phyloP scores from a whole-genome alignment of 2,888 invertebrate species.

The Folsomia candida region DNA sequence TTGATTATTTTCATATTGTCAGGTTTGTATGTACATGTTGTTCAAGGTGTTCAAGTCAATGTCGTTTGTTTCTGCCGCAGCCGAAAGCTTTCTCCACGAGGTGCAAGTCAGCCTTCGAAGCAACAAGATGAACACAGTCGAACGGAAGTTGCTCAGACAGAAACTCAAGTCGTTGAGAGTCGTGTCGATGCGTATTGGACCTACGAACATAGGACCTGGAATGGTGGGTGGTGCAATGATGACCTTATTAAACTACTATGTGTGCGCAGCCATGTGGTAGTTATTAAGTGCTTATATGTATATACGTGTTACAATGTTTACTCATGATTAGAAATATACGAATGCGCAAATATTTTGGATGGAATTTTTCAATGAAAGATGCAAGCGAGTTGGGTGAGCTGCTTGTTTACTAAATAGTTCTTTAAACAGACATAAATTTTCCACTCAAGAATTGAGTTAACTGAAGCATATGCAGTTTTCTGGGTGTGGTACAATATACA shows the following conservation, averaged over 20 bases:
- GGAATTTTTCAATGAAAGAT: not conserved
- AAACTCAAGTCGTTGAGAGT: constrained; percentile 18
- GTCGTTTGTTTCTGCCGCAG: constrained; percentile 28
- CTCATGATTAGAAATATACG: too few relatives aligned
- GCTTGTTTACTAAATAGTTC: too few relatives aligned
- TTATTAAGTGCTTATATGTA: too few relatives aligned
- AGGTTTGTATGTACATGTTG: constrained; percentile 38
- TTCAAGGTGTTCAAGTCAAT: constrained; percentile 39
- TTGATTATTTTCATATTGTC: too few relatives aligned
- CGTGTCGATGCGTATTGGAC: constrained; percentile 32
- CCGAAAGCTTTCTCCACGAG: constrained; percentile 14
- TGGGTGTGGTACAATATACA: too few relatives aligned
- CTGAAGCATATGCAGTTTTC: too few relatives aligned
- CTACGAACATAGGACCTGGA: constrained; percentile 20
- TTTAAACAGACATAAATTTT: too few relatives aligned
- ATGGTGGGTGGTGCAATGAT: constrained; percentile 29
- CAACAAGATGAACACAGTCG: not conserved
- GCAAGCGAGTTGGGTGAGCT: too few relatives aligned
- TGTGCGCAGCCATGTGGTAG: constrained; percentile 28
- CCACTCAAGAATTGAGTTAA: too few relatives aligned
- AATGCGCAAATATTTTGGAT: too few relatives aligned
- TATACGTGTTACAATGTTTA: too few relatives aligned
- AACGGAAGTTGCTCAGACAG: constrained; percentile 2
- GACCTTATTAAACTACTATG: constrained; percentile 29
- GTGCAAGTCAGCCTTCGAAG: constrained; percentile 15